These are phyloP conservation scores for Brevimyrus niger DNA, from an alignment of 2,113 vertebrate genomes.

Conservation along the genomic window DNA sequence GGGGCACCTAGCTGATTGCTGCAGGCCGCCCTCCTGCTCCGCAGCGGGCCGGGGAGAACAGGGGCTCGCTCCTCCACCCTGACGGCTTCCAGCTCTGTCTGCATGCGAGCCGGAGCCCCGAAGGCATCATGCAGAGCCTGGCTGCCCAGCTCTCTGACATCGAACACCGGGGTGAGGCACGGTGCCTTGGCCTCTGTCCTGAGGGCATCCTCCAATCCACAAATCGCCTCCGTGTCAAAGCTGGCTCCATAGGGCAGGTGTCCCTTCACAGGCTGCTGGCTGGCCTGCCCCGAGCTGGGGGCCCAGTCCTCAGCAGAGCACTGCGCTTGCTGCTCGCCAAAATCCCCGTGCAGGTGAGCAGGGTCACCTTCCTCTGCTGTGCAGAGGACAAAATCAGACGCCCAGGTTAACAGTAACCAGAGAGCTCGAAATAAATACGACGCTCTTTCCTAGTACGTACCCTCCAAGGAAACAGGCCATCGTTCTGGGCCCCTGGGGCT, in stretches of 20 bases:
- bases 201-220: conserved; percentile 31
- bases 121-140: conserved; percentile 40
- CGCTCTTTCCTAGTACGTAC: conserved; percentile 32
- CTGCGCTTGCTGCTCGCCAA: conserved; percentile 45
- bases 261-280: conserved; percentile 35
- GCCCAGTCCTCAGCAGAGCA: conserved; percentile 52
- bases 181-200: conserved; percentile 30
- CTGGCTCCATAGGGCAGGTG: conserved; percentile 45
- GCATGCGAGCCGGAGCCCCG: conserved; percentile 34
- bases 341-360: conserved; percentile 37
- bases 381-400: background rate
- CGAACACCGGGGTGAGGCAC: conserved; percentile 44
- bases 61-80: conserved; percentile 39
- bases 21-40: conserved; percentile 25
- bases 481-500: conserved; percentile 33
- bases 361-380: background rate
- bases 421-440: background rate
- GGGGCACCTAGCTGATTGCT: background rate
- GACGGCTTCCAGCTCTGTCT: conserved; percentile 35
- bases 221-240: conserved; percentile 48
- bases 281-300: conserved; percentile 36
- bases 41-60: conserved; percentile 28
- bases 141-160: conserved; percentile 43
- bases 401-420: background rate
- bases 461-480: conserved; percentile 49